Evolutionary conservation across 2,888 invertebrate species (phyloP).

Genomic region (Ophioninae sp.): DNA sequence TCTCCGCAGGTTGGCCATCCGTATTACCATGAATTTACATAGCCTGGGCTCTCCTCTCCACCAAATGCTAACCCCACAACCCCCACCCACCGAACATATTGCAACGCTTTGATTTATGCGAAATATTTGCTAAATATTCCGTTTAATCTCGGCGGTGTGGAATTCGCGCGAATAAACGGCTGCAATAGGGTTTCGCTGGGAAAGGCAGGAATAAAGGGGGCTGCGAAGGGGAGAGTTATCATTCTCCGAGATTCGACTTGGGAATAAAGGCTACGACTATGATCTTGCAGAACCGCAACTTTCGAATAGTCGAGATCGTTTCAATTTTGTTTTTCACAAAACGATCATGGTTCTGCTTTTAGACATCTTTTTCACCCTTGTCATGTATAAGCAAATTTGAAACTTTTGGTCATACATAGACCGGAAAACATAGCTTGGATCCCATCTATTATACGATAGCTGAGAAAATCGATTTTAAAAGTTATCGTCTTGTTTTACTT

Average conservation of each 20-base stretch:
- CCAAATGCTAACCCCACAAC: slow-evolving; percentile 14
- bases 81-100: slow-evolving; percentile 77
- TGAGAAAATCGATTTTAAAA: not conserved
- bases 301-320: slow-evolving; percentile 37
- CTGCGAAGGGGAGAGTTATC: slow-evolving; percentile 21
- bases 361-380: slow-evolving; percentile 1
- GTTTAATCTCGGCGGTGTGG: slow-evolving; percentile 76
- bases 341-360: slow-evolving; percentile 42
- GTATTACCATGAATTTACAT: slow-evolving; percentile 80
- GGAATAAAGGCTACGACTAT: slow-evolving; percentile 8
- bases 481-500: slow-evolving; percentile 12
- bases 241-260: slow-evolving; percentile 17
- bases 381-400: not conserved
- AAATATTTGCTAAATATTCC: slow-evolving; percentile 80
- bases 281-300: slow-evolving; percentile 10
- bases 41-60: slow-evolving; percentile 67
- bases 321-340: slow-evolving; percentile 26
- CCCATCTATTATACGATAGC: too few species aligned
- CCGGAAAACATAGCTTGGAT: not conserved
- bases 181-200: slow-evolving; percentile 30
- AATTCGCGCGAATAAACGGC: slow-evolving; percentile 66
- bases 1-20: slow-evolving; percentile 74
- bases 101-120: slow-evolving; percentile 79
- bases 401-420: slow-evolving; percentile 18
- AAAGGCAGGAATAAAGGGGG: slow-evolving; percentile 15